These are phyloP conservation scores for Sapayoa aenigma DNA, from an alignment of 2,113 vertebrate genomes.

Conservation along the genomic window DNA sequence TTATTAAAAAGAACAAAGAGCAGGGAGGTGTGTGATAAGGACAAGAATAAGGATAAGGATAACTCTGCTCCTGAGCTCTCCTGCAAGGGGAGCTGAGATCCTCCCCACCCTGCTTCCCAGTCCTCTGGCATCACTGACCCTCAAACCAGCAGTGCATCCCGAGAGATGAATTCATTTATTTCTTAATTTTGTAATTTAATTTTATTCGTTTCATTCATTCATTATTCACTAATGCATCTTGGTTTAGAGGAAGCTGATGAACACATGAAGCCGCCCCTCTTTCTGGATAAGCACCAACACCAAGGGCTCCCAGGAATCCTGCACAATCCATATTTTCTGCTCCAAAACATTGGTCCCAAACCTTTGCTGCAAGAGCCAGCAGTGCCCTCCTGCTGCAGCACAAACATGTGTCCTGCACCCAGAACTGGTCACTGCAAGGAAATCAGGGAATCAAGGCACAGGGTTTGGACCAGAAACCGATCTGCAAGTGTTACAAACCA, in stretches of 20 bases:
- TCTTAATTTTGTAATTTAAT: too few species aligned
- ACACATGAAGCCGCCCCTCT: background rate
- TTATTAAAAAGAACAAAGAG: background rate
- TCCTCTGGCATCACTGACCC: background rate
- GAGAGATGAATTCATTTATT: background rate
- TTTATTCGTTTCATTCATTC: too few species aligned
- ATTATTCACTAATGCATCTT: background rate
- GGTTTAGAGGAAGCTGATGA: background rate
- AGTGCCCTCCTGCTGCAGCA: background rate
- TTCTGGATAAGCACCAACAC: background rate
- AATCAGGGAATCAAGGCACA: background rate
- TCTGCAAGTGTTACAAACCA: background rate
- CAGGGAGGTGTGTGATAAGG: background rate
- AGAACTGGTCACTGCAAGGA: background rate
- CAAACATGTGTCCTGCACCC: background rate
- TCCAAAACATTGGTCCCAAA: background rate
- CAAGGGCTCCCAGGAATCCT: background rate
- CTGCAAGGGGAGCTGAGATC: background rate
- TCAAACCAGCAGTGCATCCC: fast-evolving
- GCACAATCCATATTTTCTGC: background rate
- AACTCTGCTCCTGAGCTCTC: background rate
- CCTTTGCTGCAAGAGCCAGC: background rate
- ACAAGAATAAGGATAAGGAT: background rate
- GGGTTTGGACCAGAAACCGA: background rate
- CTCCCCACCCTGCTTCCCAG: background rate